Evolutionary conservation across 2,113 vertebrate species (phyloP), one percentile per base, ranked within the genome.

Genomic region (Urocitellus parryii): DNA sequence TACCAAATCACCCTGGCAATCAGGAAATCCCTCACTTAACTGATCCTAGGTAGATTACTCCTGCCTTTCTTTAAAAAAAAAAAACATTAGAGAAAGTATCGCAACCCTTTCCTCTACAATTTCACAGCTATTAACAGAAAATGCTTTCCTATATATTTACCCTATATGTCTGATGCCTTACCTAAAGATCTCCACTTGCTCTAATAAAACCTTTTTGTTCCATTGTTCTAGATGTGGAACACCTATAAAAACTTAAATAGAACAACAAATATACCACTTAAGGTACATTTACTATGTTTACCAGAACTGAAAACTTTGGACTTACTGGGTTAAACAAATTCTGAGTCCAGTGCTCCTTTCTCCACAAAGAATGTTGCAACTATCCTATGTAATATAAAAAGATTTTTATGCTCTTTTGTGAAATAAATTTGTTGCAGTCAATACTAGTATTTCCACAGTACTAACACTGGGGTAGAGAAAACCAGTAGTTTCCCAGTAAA

Each of bases 101-200:
- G 88, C 9, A 91, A 80, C 8, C 17, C 37, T 24, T 51, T 70
- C 14, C 17, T 68, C n/a, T 83, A 73, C 10, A 83, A 65, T 37
- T 34, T 61, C 25, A 74, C 9, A 85, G 32, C 65, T 84, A 58
- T 88, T 79, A 87, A 91, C 1, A 84, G 45, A 83, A 95, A 94
- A 84, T 61, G 18, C 53, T 72, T 95, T 42, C 17, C 56, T 82
- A 56, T 82, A 51, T 39, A 87, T 90, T 90, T 56, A 90, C 37
- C 3, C 48, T 87, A 1, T 76, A 87, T 77, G 82, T 95, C 68
- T 90, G 72, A 29, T 56, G 27, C 8, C 20, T 67, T 18, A 88
- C 63, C 45, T 88, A 93, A 93, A 93, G 51, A 87, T n/a, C 17
- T 67, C 45, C 48, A 86, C 86, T 90, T 81, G 29, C 72, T 87